phyloP scores from a whole-genome alignment of 2,113 vertebrate genomes.

The Chloroceryle aenea region DNA sequence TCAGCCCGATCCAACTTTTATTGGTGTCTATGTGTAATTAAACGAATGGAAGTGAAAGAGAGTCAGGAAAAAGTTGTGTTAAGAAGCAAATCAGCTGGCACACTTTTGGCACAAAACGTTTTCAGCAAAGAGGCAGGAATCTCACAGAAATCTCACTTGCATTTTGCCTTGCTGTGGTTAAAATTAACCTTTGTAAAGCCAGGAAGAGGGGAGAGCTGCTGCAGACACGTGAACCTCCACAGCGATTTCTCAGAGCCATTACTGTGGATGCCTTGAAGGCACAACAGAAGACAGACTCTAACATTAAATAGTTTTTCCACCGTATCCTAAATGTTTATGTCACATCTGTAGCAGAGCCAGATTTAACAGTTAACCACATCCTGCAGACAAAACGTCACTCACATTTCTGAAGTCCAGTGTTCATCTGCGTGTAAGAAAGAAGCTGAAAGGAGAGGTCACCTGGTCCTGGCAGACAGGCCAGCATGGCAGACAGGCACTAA shows the following conservation, averaged over 20 bases:
- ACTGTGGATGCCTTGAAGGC: constrained; percentile 26
- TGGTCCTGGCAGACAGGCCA: constrained; percentile 98
- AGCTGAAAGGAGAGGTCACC: constrained; percentile 97
- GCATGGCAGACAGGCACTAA: constrained; percentile 97
- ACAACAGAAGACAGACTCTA: constrained; percentile 25
- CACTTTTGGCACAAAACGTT: constrained; percentile 9
- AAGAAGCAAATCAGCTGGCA: constrained; percentile 29
- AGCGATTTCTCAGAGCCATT: constrained; percentile 20
- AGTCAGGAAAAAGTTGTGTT: neutral
- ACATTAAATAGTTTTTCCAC: constrained; percentile 33
- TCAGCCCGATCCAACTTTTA: neutral
- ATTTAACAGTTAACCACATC: constrained; percentile 61
- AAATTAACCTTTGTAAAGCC: constrained; percentile 49
- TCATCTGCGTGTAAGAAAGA: constrained; percentile 99
- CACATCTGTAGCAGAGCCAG: constrained; percentile 26
- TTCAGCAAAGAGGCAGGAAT: constrained; percentile 28
- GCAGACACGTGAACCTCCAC: constrained; percentile 4
- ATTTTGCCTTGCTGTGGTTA: constrained; percentile 26
- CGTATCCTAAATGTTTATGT: constrained; percentile 26
- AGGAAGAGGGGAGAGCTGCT: neutral
- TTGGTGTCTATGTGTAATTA: neutral
- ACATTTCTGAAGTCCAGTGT: constrained; percentile 99
- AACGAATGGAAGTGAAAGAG: neutral
- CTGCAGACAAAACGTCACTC: constrained; percentile 79
- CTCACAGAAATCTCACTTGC: constrained; percentile 19